phyloP scores from a whole-genome alignment of 2,797 vertebrate species.

The Gymnothorax javanicus region DNA sequence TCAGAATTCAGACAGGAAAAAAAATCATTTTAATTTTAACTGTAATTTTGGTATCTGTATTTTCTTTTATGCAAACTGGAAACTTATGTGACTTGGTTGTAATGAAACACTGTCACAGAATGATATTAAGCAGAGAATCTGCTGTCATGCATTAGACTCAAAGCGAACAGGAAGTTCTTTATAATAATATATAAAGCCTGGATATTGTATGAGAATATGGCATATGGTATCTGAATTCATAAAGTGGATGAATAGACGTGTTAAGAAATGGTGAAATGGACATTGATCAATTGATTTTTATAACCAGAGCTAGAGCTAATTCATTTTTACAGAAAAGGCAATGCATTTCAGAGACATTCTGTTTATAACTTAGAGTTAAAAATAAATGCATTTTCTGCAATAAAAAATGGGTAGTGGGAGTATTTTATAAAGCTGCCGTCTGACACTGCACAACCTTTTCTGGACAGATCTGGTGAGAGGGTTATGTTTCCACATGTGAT shows the following conservation, averaged over 20 bases:
- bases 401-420: not conserved
- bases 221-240: not conserved
- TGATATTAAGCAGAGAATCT: not conserved
- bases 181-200: not conserved
- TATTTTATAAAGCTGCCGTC: not conserved
- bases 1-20: not conserved
- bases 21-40: not conserved
- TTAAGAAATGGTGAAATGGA: not conserved
- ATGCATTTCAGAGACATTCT: not conserved
- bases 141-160: not conserved
- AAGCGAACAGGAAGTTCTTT: not conserved
- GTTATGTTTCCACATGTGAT: not conserved
- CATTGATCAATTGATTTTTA: conserved; percentile 13
- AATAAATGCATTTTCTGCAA: not conserved
- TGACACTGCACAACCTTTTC: not conserved
- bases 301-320: not conserved
- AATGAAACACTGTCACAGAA: not conserved
- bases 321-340: conserved; percentile 5
- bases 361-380: conserved; percentile 1
- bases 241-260: not conserved
- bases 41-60: not conserved
- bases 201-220: not conserved
- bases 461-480: not conserved
- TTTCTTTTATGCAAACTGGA: not conserved
- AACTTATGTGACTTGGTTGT: not conserved